Evolutionary conservation across 2,888 invertebrate species (phyloP), one percentile per base, ranked within the genome.

Genomic region (Lumbricus terrestris): DNA sequence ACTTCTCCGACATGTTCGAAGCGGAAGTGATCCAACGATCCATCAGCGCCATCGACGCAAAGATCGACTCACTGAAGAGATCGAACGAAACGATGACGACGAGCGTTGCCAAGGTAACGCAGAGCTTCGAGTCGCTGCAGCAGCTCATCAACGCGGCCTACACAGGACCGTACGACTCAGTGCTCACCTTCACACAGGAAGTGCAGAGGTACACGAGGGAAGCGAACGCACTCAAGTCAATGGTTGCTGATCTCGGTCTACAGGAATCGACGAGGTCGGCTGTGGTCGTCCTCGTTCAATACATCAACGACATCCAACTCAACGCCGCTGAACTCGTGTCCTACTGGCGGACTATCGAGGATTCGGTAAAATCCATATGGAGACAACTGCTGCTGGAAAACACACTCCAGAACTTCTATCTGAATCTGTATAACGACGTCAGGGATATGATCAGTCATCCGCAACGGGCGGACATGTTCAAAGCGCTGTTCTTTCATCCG

Each of bases 341-440:
- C 35, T 6, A 29, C n/a, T 82, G 89, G 88, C 42, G 5, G 42
- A 34, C 37, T 11, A 34, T 90, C 37, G 47, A 88, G 16, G 35
- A 37, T 3, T 20, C 90, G 23, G 34, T 89, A 33, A 35, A 69
- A 20, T 35, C 47, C 16, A 37, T 91, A 16, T 92, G 92, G 92
- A 38, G 33, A 38, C n/a, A 38, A 29, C 89, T 92, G 69, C 89
- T 92, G 33, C 40, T 37, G 47, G 91, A 90, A 35, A 54, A 82
- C 37, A 35, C 40, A 23, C 88, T 92, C 82, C 37, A 90, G 13
- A 89, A 90, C 82, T 91, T 92, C 89, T 92, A 91, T 69, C 47
- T 88, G 82, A 89, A 89, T 83, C 90, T 92, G 40, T 83, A 91
- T 85, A 90, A 89, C n/a, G 92, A 92, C 82, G 90, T 92, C 88